Evolutionary conservation across 2,888 invertebrate genomes (phyloP), one percentile per base, ranked within the genome.

Genomic region (Epinotia bilunana): DNA sequence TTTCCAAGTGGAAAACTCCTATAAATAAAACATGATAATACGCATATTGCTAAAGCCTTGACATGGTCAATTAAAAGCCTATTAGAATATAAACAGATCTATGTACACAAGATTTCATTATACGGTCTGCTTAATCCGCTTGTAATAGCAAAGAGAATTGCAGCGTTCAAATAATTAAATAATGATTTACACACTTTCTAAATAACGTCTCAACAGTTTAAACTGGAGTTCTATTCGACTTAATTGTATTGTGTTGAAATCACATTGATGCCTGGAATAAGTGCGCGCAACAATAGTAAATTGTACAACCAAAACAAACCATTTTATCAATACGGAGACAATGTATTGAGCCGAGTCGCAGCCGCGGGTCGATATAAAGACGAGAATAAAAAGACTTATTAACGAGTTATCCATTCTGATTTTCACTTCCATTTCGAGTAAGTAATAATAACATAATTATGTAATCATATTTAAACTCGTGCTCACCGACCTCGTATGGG

Each of bases 21-120:
- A n/a, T 60, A 12, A 70, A n/a, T 60, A 12, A 70, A 53, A 57
- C 12, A 33, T 7, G 28, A 55, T 55, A 62, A 61, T n/a, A 64
- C 20, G 16, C 57, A 55, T 39, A 39, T n/a, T 6, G 23, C 53
- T 18, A 20, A 58, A 12, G 46, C 72, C 67, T 67, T 75, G 72
- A 65, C 65, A 61, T 61, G 58, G 28, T 18, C 62, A 7, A 57
- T 72, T 57, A 62, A 64, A 71, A 65, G 20, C 12, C 63, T 62
- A 46, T 73, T 60, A 49, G 43, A 28, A 49, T 12, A 16, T 13
- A 20, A 53, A 64, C 43, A 53, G n/a, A 28, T 63, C 12, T 16
- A 18, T 67, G 61, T 55, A 43, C 46, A 58, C 46, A 60, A 60
- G 23, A 23, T 68, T 58, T 60, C 6, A 46, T 60, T 60, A 28